These are phyloP conservation scores for Shargacucullia verbasci DNA, from an alignment of 2,888 invertebrate genomes.

Conservation along the genomic window DNA sequence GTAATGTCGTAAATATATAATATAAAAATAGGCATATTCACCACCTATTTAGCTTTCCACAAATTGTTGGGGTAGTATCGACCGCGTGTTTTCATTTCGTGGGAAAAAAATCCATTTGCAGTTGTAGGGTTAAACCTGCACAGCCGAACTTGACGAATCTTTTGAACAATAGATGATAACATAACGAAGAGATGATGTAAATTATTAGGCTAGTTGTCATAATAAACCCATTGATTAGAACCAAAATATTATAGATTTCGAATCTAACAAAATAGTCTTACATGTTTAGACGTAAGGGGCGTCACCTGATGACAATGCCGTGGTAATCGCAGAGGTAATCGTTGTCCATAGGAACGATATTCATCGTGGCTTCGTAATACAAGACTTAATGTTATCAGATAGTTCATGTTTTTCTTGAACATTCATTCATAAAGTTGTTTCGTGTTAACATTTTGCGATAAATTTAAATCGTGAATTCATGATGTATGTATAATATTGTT, in stretches of 20 bases:
- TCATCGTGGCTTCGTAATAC: not conserved
- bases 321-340: not conserved
- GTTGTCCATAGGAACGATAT: not conserved
- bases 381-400: not conserved
- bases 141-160: slow-evolving; percentile 59
- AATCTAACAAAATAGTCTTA: slow-evolving; percentile 12
- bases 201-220: slow-evolving; percentile 72
- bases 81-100: slow-evolving; percentile 7
- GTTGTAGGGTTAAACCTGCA: slow-evolving; percentile 62
- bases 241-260: slow-evolving; percentile 61
- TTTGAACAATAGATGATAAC: slow-evolving; percentile 78
- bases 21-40: too few species aligned
- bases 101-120: slow-evolving; percentile 27
- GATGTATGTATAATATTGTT: too few species aligned
- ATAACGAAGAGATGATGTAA: slow-evolving; percentile 74
- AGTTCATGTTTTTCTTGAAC: not conserved
- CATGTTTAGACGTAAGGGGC: slow-evolving; percentile 1
- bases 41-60: not conserved
- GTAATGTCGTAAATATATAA: too few species aligned
- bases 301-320: slow-evolving; percentile 16
- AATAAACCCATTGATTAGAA: slow-evolving; percentile 80
- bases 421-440: slow-evolving; percentile 12
- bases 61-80: slow-evolving; percentile 17
- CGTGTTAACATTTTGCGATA: too few species aligned
- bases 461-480: too few species aligned